phyloP scores from a whole-genome alignment of 2,113 vertebrate genomes.

The Cnemophilus loriae region DNA sequence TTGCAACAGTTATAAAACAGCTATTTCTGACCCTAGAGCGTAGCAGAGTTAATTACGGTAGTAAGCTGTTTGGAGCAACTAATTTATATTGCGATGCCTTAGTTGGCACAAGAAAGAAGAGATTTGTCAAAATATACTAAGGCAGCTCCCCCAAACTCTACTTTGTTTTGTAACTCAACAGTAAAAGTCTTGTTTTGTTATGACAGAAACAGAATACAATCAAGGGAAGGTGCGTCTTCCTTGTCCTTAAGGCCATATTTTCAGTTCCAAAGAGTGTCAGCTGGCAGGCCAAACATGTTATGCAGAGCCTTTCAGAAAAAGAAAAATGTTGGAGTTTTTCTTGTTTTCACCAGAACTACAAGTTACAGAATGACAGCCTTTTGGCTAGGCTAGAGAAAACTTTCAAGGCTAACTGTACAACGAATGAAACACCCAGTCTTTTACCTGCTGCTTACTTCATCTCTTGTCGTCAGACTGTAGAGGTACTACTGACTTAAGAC shows the following conservation, averaged over 20 bases:
- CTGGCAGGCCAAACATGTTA: neutral
- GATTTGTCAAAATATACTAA: conserved; percentile 2
- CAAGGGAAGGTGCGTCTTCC: neutral
- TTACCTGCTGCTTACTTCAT: neutral
- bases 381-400: neutral
- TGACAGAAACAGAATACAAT: neutral
- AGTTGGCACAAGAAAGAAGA: neutral
- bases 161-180: neutral
- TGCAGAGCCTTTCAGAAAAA: neutral
- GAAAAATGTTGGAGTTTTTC: neutral
- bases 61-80: conserved; percentile 27
- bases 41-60: neutral
- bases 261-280: neutral
- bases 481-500: neutral
- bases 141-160: neutral
- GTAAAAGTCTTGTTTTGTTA: neutral
- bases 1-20: conserved; percentile 52
- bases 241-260: neutral
- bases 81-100: conserved; percentile 30
- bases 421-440: neutral
- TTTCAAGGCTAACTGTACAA: neutral
- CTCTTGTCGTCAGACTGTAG: neutral
- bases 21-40: conserved; percentile 2
- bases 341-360: neutral
- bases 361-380: neutral